phyloP scores from a whole-genome alignment of 2,797 vertebrate species.

The Fundulus diaphanus region DNA sequence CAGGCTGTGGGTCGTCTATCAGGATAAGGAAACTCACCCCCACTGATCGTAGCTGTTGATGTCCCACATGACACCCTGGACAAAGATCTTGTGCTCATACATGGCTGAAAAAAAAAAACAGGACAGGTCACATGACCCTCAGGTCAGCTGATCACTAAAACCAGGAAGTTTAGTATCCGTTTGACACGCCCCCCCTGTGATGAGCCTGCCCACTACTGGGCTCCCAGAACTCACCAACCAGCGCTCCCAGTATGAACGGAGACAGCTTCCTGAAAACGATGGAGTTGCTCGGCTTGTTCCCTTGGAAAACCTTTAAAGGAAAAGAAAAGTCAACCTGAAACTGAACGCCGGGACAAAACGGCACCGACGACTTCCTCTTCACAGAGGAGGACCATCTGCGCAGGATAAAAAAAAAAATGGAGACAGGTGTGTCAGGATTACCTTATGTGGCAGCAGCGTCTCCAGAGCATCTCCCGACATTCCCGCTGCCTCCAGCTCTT shows the following conservation, averaged over 20 bases:
- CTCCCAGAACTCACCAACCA: conserved; percentile 86
- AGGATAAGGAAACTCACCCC: conserved; percentile 85
- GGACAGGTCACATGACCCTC: background rate
- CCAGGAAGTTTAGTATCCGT: background rate
- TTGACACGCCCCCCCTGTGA: too few species aligned
- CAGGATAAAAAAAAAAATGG: too few species aligned
- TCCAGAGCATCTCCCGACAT: conserved; percentile 83
- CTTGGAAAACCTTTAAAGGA: conserved; percentile 87
- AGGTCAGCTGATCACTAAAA: background rate
- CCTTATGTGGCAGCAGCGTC: conserved; percentile 94
- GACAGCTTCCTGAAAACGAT: conserved; percentile 92
- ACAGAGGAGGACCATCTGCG: background rate
- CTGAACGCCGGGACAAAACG: background rate
- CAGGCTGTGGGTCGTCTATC: too few species aligned
- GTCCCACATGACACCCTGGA: conserved; percentile 95
- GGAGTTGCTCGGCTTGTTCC: conserved; percentile 96
- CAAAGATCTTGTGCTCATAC: conserved; percentile 99
- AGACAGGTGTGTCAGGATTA: conserved; percentile 46
- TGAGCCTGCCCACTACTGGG: too few species aligned
- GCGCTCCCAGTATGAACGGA: conserved; percentile 89
- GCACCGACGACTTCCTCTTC: too few species aligned
- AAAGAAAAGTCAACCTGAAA: background rate
- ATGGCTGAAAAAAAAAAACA: conserved; percentile 81
- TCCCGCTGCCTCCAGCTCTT: conserved; percentile 86
- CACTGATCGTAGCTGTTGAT: conserved; percentile 99